Base-by-base conservation (phyloP, 2,888 invertebrate species). In the Stegana nigrithorax region DNA sequence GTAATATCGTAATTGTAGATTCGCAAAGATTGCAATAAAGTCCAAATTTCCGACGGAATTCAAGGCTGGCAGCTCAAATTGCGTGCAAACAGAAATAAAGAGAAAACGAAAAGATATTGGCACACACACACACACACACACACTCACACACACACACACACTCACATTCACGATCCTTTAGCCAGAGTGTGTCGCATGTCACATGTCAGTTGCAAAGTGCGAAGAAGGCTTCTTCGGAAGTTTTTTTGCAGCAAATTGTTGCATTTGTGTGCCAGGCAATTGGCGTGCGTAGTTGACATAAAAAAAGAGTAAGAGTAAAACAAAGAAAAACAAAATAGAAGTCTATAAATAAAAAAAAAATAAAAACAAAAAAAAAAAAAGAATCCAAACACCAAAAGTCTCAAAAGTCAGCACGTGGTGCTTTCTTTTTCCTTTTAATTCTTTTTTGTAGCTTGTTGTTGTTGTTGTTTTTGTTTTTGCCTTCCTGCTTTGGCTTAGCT, bases 1-100 rank as follows among this genome's bases (percentile, higher is more conserved):
- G 45, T 45, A 45, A 45, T 45, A n/a, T n/a, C n/a, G n/a, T n/a
- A 45, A 45, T 45, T 45, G 45, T 45, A 45, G 45, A 45, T 45
- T 45, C 21, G 1, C 5, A 45, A 45, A 45, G 45, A 45, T 45
- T 45, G 45, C 19, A 19, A 45, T 45, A 45, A 45, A 45, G 8
- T 36, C 10, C 10, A 36, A 36, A n/a, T n/a, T 36, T n/a, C 36
- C 36, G n/a, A 36, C 12, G 12, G 36, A 36, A 36, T 2, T 36
- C 36, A 36, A 36, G 36, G n/a, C 36, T n/a, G n/a, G n/a, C n/a
- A n/a, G n/a, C n/a, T n/a, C n/a, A n/a, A n/a, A n/a, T n/a, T n/a
- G n/a, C n/a, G n/a, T n/a, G n/a, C n/a, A n/a, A n/a, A n/a, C n/a
- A n/a, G n/a, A n/a, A 6, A 36, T 14, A 36, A 36, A 36, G 36